Evolutionary conservation across 1,140 invertebrate species (phyloP), one percentile per base, ranked within the genome.

Genomic region (Muscidifurax raptorellus): DNA sequence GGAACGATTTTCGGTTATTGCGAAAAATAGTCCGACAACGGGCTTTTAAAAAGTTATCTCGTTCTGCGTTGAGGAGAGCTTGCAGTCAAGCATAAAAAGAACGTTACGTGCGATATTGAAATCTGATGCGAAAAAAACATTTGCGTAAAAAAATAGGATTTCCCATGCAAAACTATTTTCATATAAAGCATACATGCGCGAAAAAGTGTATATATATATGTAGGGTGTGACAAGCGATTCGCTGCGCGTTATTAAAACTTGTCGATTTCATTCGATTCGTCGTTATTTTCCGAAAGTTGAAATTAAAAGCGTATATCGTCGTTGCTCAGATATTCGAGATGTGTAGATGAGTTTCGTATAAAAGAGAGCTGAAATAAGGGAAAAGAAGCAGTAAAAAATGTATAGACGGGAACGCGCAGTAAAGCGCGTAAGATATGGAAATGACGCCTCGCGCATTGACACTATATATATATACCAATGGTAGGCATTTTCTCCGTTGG

Each of bases 341-440:
- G 52, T 6, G 52, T 59, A 59, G 52, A 4, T 59, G 52, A 59
- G 52, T 59, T 59, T 59, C 52, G n/a, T n/a, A 59, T 59, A 59
- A 32, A 78, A 32, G 28, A 2, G 30, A 30, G 25, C n/a, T n/a
- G 1, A 22, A 69, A 27, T 40, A 44, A 80, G 64, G 40, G 28
- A 69, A 10, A 32, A 36, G 64, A 22, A 22, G 12, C 27, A 25
- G 28, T 28, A 80, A 80, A 66, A 69, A 44, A 69, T 22, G 40
- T 44, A 80, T 69, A 40, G 77, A 30, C 27, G 47, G 22, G 22
- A 69, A 44, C 64, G 18, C 64, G 18, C 44, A 69, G 32, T 44
- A 52, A 81, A 72, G 67, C 59, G 67, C 79, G 7, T 72, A 72
- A 81, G 44, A 72, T 81, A 71, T 81, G 79, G 67, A 81, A 81